These are phyloP conservation scores for Protodeltote pygarga DNA, from an alignment of 2,888 invertebrate species.

Conservation along the genomic window DNA sequence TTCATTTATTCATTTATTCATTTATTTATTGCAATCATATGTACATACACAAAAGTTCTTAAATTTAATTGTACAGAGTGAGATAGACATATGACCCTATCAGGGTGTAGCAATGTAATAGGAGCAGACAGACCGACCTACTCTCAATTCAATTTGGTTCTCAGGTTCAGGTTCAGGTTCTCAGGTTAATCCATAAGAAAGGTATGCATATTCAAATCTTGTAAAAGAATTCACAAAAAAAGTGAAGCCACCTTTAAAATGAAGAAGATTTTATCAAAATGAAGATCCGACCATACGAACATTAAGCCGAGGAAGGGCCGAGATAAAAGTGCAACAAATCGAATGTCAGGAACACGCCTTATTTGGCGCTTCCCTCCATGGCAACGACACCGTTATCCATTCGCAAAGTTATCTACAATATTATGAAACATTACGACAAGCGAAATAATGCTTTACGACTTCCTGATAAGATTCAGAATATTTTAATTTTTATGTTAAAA, in stretches of 20 bases:
- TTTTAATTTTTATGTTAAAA: constrained; percentile 6
- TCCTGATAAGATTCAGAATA: constrained; percentile 32
- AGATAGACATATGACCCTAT: too few species aligned
- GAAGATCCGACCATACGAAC: constrained; percentile 30
- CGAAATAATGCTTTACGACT: constrained; percentile 32
- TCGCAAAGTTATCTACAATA: constrained; percentile 41
- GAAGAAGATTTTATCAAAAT: constrained; percentile 32
- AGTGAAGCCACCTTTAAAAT: constrained; percentile 5
- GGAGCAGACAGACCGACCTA: too few species aligned
- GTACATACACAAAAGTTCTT: too few species aligned
- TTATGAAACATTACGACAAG: constrained; percentile 30
- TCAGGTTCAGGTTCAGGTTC: too few species aligned
- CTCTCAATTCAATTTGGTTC: too few species aligned
- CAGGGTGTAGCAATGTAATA: too few species aligned
- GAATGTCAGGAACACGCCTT: constrained; percentile 74
- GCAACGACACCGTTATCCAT: constrained; percentile 72
- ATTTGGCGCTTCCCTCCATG: constrained; percentile 60
- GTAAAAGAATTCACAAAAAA: constrained; percentile 2
- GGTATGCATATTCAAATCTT: background rate
- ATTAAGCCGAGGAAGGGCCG: constrained; percentile 39
- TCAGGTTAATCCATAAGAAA: constrained; percentile 4
- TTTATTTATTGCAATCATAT: too few species aligned
- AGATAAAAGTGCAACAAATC: constrained; percentile 80
- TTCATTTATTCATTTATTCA: too few species aligned
- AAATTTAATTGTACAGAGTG: too few species aligned